A percentile compares a stretch with the other conserved stretches of the same genome.
Conservation (phyloP, 2,888 invertebrate species). For the Patella ulyssiponensis region DNA sequence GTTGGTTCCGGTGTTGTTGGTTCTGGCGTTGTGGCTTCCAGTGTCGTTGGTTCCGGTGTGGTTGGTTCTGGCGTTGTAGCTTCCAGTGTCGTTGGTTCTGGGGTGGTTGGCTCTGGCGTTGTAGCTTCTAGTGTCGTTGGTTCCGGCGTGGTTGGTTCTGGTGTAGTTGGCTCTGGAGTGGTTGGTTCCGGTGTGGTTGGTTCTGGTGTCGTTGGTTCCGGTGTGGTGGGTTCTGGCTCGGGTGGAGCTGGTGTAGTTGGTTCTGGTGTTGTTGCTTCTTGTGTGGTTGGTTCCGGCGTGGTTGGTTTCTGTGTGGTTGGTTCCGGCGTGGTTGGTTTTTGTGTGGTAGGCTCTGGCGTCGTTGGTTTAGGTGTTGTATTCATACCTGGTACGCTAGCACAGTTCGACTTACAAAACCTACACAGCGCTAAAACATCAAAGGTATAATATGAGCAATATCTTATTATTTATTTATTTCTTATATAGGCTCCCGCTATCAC, state of each 20-base stretch:
- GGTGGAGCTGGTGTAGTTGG: neutral
- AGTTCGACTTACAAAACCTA: neutral
- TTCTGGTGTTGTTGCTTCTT: neutral
- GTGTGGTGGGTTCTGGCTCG: neutral
- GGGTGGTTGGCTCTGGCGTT: neutral
- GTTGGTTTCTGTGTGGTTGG: neutral
- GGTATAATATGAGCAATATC: too few species aligned
- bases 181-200: neutral
- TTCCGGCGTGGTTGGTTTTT: neutral
- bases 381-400: neutral
- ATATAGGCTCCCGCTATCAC: too few species aligned
- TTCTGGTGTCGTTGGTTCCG: neutral
- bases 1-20: neutral
- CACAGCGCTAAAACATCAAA: neutral
- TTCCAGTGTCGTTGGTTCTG: neutral
- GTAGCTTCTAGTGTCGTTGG: neutral
- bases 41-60: neutral
- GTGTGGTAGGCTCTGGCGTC: neutral
- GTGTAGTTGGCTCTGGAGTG: neutral
- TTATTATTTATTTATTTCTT: too few species aligned
- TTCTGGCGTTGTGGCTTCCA: neutral
- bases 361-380: neutral
- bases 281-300: neutral
- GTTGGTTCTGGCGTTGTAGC: neutral
- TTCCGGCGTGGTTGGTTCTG: neutral